Percentiles rank a stretch among this genome's conserved stretches.
These are phyloP conservation scores for Rhopalosiphum maidis DNA, from an alignment of 1,140 invertebrate genomes.

Conservation along the genomic window DNA sequence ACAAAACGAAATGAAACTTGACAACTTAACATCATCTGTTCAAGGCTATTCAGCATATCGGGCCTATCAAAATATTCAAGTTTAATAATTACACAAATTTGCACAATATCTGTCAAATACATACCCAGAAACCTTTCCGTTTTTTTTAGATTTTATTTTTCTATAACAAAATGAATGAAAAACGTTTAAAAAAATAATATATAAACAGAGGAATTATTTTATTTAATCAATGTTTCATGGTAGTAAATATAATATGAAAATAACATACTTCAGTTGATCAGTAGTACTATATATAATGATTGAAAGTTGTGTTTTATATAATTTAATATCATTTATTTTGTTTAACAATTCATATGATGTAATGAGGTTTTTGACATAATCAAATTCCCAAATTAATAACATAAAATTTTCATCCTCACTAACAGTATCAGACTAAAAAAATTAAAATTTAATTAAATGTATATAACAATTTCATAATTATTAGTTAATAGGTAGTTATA, in stretches of 20 bases:
- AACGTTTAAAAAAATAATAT: no score
- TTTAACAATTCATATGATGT: not conserved
- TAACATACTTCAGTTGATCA: constrained; percentile 50
- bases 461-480: not conserved
- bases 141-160: constrained; percentile 3
- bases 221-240: not conserved
- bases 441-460: not conserved
- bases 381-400: constrained; percentile 49
- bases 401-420: constrained; percentile 23
- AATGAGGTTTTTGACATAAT: constrained; percentile 23
- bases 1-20: constrained; percentile 41
- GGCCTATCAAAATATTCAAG: not conserved
- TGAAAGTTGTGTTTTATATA: constrained; percentile 14
- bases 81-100: not conserved
- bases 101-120: not conserved
- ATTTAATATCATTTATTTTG: constrained; percentile 33
- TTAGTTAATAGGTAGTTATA: not conserved
- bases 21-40: constrained; percentile 46
- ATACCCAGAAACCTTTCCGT: not conserved
- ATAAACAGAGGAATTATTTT: not conserved
- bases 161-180: not conserved
- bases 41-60: constrained; percentile 20
- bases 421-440: constrained; percentile 36
- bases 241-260: not conserved
- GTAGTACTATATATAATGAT: constrained; percentile 17